Evolutionary conservation across 2,113 vertebrate species (phyloP).

Genomic region (Scalopus aquaticus): DNA sequence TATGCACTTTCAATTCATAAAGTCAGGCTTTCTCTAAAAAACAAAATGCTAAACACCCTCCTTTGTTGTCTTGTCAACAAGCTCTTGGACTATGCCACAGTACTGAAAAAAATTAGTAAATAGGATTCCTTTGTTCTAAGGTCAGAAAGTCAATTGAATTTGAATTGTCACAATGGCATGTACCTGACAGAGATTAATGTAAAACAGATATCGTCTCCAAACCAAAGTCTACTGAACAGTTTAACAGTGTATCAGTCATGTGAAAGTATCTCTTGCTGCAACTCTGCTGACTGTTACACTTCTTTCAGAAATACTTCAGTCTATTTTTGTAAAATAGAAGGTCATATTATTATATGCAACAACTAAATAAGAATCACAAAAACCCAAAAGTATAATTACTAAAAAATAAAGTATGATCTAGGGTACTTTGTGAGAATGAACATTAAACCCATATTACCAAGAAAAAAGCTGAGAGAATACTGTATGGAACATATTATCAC

Average conservation of each 20-base stretch:
- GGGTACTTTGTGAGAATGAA: not conserved
- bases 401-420: conserved; percentile 31
- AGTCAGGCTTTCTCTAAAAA: not conserved
- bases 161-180: conserved; percentile 80
- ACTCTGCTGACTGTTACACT: conserved; percentile 80
- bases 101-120: conserved; percentile 73
- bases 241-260: conserved; percentile 81
- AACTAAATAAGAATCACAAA: conserved; percentile 75
- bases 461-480: not conserved
- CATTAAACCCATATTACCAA: not conserved
- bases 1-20: not conserved
- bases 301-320: conserved; percentile 81
- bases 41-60: conserved; percentile 5
- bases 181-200: conserved; percentile 85
- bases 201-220: conserved; percentile 83
- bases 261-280: conserved; percentile 80
- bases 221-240: conserved; percentile 82
- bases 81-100: conserved; percentile 76
- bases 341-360: conserved; percentile 82
- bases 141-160: conserved; percentile 82
- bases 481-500: not conserved
- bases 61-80: conserved; percentile 78
- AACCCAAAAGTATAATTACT: conserved; percentile 74
- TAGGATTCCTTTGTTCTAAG: conserved; percentile 82
- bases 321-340: conserved; percentile 82